Evolutionary conservation across 2,113 vertebrate species (phyloP).

Genomic region (Herpetotheres cachinnans): DNA sequence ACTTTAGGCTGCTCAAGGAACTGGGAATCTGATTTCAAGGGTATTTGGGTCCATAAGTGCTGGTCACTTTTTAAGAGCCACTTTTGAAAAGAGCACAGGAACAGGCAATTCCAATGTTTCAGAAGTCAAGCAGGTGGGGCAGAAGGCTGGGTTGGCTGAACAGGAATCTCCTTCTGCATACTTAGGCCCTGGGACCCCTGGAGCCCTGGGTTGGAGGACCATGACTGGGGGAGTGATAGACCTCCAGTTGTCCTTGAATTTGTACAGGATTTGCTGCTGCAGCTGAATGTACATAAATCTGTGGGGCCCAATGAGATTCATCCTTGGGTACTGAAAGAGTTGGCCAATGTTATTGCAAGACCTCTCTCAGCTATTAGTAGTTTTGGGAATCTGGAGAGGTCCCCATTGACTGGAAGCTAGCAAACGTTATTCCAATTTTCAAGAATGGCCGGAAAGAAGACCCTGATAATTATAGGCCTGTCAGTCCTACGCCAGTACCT

Average conservation of each 20-base stretch:
- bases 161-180: background rate
- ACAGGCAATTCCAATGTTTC: background rate
- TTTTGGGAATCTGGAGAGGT: background rate
- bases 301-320: background rate
- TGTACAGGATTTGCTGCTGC: background rate
- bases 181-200: background rate
- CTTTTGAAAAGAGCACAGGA: background rate
- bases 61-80: background rate
- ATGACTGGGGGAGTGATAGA: fast-evolving
- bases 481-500: background rate
- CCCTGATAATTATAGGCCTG: background rate
- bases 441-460: background rate
- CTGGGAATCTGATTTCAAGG: background rate
- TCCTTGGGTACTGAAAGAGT: background rate
- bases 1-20: background rate
- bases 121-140: background rate
- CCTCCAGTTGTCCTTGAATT: background rate
- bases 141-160: background rate
- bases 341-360: background rate
- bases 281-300: background rate
- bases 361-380: background rate
- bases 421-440: background rate
- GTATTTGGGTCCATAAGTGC: background rate
- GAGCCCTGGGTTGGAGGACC: background rate
- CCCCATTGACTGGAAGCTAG: background rate